Base-by-base conservation (phyloP, 2,113 vertebrate species). In the Heloderma charlesbogerti region DNA sequence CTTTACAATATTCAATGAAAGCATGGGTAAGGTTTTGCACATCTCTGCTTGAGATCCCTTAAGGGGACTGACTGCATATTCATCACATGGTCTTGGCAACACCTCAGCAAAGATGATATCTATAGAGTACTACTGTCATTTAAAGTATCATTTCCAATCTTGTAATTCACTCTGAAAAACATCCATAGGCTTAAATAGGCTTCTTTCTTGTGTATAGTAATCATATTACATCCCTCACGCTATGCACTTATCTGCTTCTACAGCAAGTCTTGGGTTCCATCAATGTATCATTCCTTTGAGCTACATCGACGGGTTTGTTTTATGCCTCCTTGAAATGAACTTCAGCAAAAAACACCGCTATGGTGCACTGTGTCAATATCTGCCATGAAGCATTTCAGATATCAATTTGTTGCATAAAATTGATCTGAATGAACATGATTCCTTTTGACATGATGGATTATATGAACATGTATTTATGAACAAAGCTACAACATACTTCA, bases 381-480 rank as follows among this genome's bases (percentile, higher is more conserved):
- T 84, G 54, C 69, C 84, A 6, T 51, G 81, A 84, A 75, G 71
- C 37, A 89, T 84, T 84, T 84, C 80, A 63, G 80, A 89, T 84
- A 51, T 74, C 37, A 63, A 75, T 89, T 8, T 75, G 25, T 83
- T 81, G 87, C 34, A 40, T 54, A 71, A 88, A 72, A 89, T 82
- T 57, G 88, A 89, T 77, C 75, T 66, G 40, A 89, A 60, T 84
- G 43, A 89, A 66, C 40, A 84, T 48, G 16, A 20, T 89, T 91
- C 9, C 89, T 93, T 91, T 83, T 86, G 57, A 91, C 84, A 83
- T 7, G 9, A 88, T 25, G 0, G 4, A 75, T 92, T 82, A 82
- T 74, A 0, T 91, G 37, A 37, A 54, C 79, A 69, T 51, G 43
- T 4, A 1, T 84, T 88, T 91, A 77, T 84, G 29, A 54, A 75